phyloP scores from a whole-genome alignment of 2,113 vertebrate genomes.

The Coturnix japonica region DNA sequence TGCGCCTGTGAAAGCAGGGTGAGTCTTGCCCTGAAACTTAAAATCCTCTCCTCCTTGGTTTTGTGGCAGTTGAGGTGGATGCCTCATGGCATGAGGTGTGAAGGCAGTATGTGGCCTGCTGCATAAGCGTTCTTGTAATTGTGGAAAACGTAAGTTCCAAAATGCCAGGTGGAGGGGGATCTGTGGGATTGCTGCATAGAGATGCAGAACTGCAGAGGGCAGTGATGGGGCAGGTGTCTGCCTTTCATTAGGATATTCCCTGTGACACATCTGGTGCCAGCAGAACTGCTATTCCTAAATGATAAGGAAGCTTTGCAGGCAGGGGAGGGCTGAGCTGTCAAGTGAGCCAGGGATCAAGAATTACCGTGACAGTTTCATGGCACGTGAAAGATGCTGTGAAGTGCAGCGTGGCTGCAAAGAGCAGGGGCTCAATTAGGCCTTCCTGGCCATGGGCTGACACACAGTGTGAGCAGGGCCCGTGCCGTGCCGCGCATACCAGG shows the following conservation, averaged over 20 bases:
- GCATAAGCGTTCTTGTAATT: background rate
- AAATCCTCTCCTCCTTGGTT: background rate
- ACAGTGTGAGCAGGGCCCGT: rapidly evolving
- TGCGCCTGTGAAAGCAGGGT: background rate
- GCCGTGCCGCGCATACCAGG: background rate
- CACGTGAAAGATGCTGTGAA: constrained; percentile 33
- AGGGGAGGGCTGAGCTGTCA: constrained; percentile 57
- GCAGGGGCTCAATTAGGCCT: constrained; percentile 27
- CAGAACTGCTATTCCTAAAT: constrained; percentile 18
- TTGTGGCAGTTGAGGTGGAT: background rate
- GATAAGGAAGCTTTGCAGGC: constrained; percentile 4
- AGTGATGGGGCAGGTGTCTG: constrained; percentile 32
- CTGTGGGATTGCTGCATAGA: constrained; percentile 13
- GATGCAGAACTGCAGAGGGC: background rate
- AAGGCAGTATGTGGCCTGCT: background rate
- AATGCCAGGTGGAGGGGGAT: background rate
- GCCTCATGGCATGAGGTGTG: background rate
- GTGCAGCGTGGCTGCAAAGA: background rate
- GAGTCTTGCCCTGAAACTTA: background rate
- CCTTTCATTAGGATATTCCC: constrained; percentile 43
- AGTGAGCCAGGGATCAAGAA: constrained; percentile 38
- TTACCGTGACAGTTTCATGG: constrained; percentile 31
- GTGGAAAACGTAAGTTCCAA: background rate
- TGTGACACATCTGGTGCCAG: constrained; percentile 61
- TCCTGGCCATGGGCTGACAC: background rate